Base-by-base conservation (phyloP, 1,140 invertebrate genomes). In the Cotesia chilonis region DNA sequence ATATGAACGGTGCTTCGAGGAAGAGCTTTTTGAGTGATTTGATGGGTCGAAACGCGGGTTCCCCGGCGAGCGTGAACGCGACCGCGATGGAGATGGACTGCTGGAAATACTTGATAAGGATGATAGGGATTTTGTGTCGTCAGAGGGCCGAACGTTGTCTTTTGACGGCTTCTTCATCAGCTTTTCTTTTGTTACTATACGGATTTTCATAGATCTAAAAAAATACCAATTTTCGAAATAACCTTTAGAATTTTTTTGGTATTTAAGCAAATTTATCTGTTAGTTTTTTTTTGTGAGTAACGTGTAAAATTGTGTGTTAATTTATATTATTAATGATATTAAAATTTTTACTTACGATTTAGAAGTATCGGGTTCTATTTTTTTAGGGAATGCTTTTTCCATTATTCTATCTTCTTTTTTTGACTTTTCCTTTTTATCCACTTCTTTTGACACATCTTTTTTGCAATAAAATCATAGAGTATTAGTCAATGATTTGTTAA, bases 91-190 rank as follows among this genome's bases (percentile, higher is more conserved):
- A 0, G 85, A 85, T 1, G 84, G 84, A 69, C 85, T 86, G 65
- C 85, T 85, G 0, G 86, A 87, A 68, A 85, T 87, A 41, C 83
- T 85, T 10, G 86, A 87, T n/a, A 87, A 68, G 4, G 85, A 87
- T 12, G 86, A 87, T 4, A 87, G 73, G 0, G 86, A 87, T 68
- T 85, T 87, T 9, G 81, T 79, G 9, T 87, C 86, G 57, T 85
- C 84, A 0, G 80, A 80, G 0, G 77, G 75, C 70, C 83, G 74
- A 74, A 52, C 14, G 3, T 76, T 74, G 4, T 68, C 70, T 54
- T 81, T 84, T 1, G 83, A 82, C 0, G 77, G n/a, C 51, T 83
- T 86, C 17, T 79, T 77, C 28, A 79, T 84, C 63, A 84, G 73
- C 68, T 83, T 87, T 20, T 87, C 84, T 72, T 84, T 87, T 4